Evolutionary conservation across 2,888 invertebrate species (phyloP).

Genomic region (Carpatolechia fugitivella): DNA sequence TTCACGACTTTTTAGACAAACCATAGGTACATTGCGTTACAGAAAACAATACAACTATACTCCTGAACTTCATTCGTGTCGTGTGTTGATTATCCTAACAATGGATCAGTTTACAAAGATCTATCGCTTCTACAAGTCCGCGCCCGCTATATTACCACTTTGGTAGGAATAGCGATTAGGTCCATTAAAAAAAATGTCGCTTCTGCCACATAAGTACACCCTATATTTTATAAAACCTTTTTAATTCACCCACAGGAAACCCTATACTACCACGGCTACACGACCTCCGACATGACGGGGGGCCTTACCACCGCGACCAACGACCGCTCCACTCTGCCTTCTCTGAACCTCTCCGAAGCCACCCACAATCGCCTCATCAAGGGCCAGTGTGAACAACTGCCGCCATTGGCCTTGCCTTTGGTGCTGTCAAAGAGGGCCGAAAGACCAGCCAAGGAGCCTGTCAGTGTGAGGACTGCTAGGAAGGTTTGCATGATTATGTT

Average conservation of each 20-base stretch:
- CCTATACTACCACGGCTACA: constrained; percentile 69
- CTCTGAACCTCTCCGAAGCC: constrained; percentile 59
- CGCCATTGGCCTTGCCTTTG: constrained; percentile 67
- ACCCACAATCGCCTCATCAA: constrained; percentile 54
- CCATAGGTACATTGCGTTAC: too few species aligned
- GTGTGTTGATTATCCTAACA: too few species aligned
- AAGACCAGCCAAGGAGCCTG: constrained; percentile 47
- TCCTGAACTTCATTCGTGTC: too few species aligned
- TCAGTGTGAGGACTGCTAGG: constrained; percentile 45
- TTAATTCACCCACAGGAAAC: constrained; percentile 55
- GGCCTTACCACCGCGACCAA: constrained; percentile 61
- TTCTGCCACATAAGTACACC: not conserved
- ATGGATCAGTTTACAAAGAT: too few species aligned
- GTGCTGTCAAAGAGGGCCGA: constrained; percentile 52
- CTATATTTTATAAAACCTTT: not conserved
- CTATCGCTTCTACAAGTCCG: too few species aligned
- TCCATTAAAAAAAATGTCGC: too few species aligned
- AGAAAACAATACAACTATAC: too few species aligned
- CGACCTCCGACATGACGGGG: constrained; percentile 64
- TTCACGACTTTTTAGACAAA: too few species aligned
- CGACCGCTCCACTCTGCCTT: constrained; percentile 62
- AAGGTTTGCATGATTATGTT: constrained; percentile 47
- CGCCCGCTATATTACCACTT: too few species aligned
- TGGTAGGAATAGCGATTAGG: too few species aligned
- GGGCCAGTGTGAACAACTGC: constrained; percentile 65